Evolutionary conservation across 2,797 vertebrate species (phyloP).

Genomic region (Malacoraja senta): DNA sequence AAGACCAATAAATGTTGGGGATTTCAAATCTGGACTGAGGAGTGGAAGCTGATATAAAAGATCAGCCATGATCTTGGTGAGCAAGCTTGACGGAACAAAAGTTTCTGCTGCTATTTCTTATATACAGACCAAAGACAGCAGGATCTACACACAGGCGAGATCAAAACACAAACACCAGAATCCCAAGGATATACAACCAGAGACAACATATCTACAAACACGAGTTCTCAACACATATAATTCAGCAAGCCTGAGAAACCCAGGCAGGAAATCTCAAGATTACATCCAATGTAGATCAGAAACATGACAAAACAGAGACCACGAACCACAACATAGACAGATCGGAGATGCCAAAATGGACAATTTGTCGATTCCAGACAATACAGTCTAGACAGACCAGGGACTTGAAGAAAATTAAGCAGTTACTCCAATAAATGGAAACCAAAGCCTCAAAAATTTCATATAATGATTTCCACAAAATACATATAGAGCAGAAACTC

Average conservation of each 20-base stretch:
- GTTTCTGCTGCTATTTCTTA: too few species aligned
- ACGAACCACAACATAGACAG: not conserved
- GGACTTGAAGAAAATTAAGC: not conserved
- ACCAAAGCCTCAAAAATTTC: not conserved
- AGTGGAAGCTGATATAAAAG: too few species aligned
- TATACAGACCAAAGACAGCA: not conserved
- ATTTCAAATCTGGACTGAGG: too few species aligned
- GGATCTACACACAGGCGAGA: not conserved
- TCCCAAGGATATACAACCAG: not conserved
- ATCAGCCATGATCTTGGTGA: too few species aligned
- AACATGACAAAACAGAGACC: not conserved
- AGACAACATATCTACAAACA: not conserved
- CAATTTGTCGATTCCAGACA: not conserved
- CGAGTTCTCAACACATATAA: not conserved
- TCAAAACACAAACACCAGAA: not conserved
- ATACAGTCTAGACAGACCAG: not conserved
- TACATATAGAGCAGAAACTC: not conserved
- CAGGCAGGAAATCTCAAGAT: not conserved
- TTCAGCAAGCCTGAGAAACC: not conserved
- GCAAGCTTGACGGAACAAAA: too few species aligned
- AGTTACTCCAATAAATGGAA: not conserved
- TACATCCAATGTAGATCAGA: not conserved
- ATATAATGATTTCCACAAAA: not conserved
- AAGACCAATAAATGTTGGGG: too few species aligned
- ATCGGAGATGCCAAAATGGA: not conserved